phyloP scores from a whole-genome alignment of 2,888 invertebrate genomes.

The Lissocephala sabroskyi region DNA sequence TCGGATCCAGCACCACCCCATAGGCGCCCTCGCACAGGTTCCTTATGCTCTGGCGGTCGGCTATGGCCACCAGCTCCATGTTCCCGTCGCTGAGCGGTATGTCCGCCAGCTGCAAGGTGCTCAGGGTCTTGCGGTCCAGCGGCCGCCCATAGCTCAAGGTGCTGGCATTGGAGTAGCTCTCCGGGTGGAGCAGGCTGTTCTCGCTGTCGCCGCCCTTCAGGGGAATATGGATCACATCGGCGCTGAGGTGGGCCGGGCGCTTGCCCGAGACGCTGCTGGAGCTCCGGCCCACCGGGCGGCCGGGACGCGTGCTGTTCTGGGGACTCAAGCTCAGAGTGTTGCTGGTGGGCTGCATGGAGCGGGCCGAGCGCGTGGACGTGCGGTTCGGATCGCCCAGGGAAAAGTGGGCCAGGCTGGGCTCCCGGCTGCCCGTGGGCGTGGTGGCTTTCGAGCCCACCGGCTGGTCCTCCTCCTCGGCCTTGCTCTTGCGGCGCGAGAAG shows the following conservation, averaged over 20 bases:
- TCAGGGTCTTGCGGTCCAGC: constrained; percentile 71
- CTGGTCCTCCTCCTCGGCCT: constrained; percentile 66
- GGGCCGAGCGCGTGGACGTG: constrained; percentile 63
- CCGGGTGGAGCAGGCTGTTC: constrained; percentile 73
- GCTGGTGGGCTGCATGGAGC: constrained; percentile 53
- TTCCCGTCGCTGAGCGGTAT: constrained; percentile 73
- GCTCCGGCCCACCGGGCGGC: constrained; percentile 75
- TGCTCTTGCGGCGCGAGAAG: constrained; percentile 74
- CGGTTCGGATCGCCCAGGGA: constrained; percentile 65
- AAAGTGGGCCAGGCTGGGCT: constrained; percentile 68
- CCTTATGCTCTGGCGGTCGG: constrained; percentile 71
- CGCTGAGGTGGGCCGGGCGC: constrained; percentile 74
- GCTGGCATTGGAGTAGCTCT: constrained; percentile 68
- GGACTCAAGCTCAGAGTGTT: constrained; percentile 71
- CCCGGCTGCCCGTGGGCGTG: constrained; percentile 62
- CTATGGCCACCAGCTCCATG: constrained; percentile 76
- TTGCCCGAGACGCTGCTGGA: constrained; percentile 77
- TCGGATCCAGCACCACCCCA: constrained; percentile 71
- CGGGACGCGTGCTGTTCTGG: constrained; percentile 31
- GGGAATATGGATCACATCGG: constrained; percentile 79
- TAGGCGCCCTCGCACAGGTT: constrained; percentile 72
- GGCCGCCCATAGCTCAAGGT: constrained; percentile 69
- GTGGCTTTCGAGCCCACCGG: constrained; percentile 38
- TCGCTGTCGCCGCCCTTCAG: constrained; percentile 76
- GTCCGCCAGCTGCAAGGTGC: constrained; percentile 72